These are phyloP conservation scores for Tanytarsus gracilentus DNA, from an alignment of 2,888 invertebrate species.

Conservation along the genomic window DNA sequence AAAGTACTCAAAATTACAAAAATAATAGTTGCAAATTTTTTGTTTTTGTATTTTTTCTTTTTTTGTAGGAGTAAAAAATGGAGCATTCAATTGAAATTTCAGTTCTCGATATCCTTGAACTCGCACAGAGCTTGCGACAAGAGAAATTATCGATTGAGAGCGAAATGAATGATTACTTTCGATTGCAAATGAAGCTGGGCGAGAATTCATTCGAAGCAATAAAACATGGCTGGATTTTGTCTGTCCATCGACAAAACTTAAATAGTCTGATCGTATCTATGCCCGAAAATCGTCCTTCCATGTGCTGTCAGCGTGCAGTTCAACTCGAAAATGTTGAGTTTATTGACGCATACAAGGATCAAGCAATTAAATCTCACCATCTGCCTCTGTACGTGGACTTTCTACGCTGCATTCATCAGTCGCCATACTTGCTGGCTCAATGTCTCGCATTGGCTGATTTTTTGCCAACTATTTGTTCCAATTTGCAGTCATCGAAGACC, in stretches of 20 bases:
- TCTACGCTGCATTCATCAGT: constrained; percentile 56
- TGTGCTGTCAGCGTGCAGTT: constrained; percentile 64
- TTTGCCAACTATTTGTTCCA: constrained; percentile 38
- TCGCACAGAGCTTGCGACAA: constrained; percentile 43
- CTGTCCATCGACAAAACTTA: constrained; percentile 74
- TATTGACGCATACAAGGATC: constrained; percentile 73
- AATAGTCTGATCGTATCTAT: constrained; percentile 65
- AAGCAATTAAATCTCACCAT: constrained; percentile 67
- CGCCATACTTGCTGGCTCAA: constrained; percentile 60
- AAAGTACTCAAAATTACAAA: too few relatives aligned
- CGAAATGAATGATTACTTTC: constrained; percentile 72
- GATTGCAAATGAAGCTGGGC: constrained; percentile 63
- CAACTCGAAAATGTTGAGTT: constrained; percentile 56
- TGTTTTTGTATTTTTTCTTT: constrained; percentile 10
- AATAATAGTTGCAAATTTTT: too few relatives aligned
- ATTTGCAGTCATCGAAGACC: constrained; percentile 31
- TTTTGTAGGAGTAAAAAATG: constrained; percentile 10
- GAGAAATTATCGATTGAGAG: constrained; percentile 81
- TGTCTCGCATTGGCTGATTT: constrained; percentile 60
- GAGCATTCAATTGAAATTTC: constrained; percentile 22
- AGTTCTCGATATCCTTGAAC: constrained; percentile 41
- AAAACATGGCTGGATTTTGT: constrained; percentile 78
- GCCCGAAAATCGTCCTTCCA: constrained; percentile 65
- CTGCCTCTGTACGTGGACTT: constrained; percentile 60
- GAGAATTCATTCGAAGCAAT: constrained; percentile 47